Evolutionary conservation across 2,888 invertebrate species (phyloP), one percentile per base, ranked within the genome.

Genomic region (Eulithis prunata): DNA sequence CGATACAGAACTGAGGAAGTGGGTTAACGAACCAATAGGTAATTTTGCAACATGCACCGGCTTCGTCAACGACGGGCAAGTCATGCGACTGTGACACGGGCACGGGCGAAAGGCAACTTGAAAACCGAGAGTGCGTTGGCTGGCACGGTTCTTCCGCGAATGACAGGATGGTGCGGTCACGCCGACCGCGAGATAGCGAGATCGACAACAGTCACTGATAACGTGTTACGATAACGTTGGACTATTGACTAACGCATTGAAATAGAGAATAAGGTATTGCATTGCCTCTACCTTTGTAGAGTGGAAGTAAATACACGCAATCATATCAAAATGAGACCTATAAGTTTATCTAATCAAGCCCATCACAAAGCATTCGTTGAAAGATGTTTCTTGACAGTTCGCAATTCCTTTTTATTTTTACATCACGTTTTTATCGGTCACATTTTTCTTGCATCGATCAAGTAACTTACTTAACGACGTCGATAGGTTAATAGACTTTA

Each of bases 81-180:
- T 78, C 82, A 81, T 75, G 81, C 82, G 83, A 84, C 80, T 85
- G 84, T 84, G 86, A 85, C 86, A 81, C 77, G 74, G 72, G 75
- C 79, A 73, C 77, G 75, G 85, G 89, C 90, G 89, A 91, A 91
- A 91, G 90, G 89, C 87, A 81, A 79, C 80, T 79, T 79, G 78
- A 88, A 87, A 90, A 87, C 85, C 83, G 88, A 89, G 90, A 90
- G 89, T 87, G 83, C 88, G 86, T 86, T 84, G 83, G 83, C 86
- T 84, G 83, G 83, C 86, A 84, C 90, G 85, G 82, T 82, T 87
- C 86, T 86, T 85, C 84, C 85, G 84, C 86, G 85, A 92, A 85
- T 90, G 90, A 78, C 84, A 83, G 87, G 86, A 87, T 86, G 87
- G 82, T 77, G 78, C 80, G 80, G 82, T 82, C 85, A 82, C 77